Conservation (phyloP, 2,113 vertebrate genomes). For the Grus americana region DNA sequence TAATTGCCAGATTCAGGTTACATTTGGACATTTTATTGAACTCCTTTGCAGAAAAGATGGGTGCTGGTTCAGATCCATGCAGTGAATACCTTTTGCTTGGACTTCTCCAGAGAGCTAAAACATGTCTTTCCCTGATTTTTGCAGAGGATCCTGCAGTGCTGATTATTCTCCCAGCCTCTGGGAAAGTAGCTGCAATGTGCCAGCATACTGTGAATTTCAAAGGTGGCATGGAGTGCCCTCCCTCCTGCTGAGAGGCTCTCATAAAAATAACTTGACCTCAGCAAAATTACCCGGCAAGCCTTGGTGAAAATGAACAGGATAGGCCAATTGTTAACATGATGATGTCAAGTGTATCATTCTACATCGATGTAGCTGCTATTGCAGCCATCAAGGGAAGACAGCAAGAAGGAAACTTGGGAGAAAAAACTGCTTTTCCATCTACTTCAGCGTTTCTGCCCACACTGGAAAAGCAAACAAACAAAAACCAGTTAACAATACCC, state of each 20-base stretch:
- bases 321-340: not conserved
- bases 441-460: not conserved
- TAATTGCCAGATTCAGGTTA: not conserved
- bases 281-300: not conserved
- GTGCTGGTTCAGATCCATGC: not conserved
- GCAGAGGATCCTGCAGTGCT: not conserved
- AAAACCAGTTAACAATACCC: accelerated
- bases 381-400: not conserved
- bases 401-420: not conserved
- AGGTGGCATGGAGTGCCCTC: not conserved
- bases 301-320: not conserved
- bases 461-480: not conserved
- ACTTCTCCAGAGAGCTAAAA: not conserved
- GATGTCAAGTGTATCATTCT: not conserved
- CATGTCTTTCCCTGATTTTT: not conserved
- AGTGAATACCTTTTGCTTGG: not conserved
- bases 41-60: not conserved
- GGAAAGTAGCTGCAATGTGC: not conserved
- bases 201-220: not conserved
- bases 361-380: not conserved
- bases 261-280: not conserved
- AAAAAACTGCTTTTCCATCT: not conserved
- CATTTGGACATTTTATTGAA: not conserved
- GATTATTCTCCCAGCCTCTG: not conserved
- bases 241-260: not conserved